phyloP scores from a whole-genome alignment of 2,113 vertebrate genomes.

The Ovibos moschatus region DNA sequence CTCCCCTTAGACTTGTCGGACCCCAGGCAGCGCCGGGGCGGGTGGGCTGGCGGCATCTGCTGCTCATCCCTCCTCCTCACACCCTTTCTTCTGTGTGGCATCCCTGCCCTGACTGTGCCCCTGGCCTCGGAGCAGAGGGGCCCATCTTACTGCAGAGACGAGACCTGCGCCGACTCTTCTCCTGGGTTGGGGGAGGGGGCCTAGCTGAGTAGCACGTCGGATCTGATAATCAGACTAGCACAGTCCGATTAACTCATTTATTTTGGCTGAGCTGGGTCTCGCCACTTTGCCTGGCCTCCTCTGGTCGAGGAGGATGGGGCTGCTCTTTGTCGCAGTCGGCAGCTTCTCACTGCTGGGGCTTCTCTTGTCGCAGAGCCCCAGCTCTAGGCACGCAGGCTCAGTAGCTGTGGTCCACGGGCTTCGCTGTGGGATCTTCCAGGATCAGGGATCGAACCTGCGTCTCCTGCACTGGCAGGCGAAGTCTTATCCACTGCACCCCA shows the following conservation, averaged over 20 bases:
- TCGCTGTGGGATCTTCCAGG: neutral
- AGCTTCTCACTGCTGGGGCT: neutral
- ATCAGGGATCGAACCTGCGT: neutral
- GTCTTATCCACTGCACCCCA: neutral
- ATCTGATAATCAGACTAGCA: neutral
- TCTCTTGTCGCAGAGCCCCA: fast-evolving
- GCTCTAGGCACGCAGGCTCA: neutral
- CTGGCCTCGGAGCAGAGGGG: fast-evolving
- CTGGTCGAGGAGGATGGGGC: neutral
- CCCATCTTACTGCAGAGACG: fast-evolving
- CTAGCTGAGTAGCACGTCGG: neutral
- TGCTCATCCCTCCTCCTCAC: fast-evolving
- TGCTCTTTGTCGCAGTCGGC: neutral
- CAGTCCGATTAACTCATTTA: neutral
- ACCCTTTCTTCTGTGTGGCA: neutral
- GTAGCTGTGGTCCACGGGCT: neutral
- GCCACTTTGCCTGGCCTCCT: neutral
- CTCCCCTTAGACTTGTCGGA: neutral
- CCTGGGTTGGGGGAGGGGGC: neutral
- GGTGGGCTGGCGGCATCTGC: fast-evolving
- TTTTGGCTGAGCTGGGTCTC: neutral
- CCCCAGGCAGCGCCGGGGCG: fast-evolving
- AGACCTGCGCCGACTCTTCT: fast-evolving
- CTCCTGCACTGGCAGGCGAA: neutral
- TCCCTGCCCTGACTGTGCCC: neutral